phyloP scores from a whole-genome alignment of 2,888 invertebrate genomes.

The Deroplatys truncata region DNA sequence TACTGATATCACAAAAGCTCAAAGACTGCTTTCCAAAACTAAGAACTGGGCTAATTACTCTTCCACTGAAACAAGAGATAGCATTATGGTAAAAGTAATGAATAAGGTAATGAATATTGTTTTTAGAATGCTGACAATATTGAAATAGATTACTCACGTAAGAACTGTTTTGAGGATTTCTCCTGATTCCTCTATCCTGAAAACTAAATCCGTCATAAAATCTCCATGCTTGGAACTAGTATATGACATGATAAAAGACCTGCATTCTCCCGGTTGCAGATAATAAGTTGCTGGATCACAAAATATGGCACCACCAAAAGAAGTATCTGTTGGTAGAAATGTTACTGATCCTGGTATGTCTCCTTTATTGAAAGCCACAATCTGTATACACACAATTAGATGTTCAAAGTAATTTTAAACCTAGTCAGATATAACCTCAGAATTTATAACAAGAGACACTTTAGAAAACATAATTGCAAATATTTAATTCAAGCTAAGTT shows the following conservation, averaged over 20 bases:
- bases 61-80: conserved; percentile 51
- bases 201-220: conserved; percentile 58
- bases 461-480: neutral
- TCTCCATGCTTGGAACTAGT: conserved; percentile 56
- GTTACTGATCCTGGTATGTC: conserved; percentile 56
- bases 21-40: conserved; percentile 51
- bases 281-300: conserved; percentile 49
- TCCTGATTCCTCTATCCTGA: conserved; percentile 55
- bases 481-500: too few species aligned
- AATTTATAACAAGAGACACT: neutral
- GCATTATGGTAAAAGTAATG: neutral
- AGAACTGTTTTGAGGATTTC: conserved; percentile 41
- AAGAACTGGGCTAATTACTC: conserved; percentile 56
- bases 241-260: conserved; percentile 54
- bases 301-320: conserved; percentile 55
- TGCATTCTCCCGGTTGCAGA: conserved; percentile 50
- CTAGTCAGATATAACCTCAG: neutral
- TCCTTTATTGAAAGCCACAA: conserved; percentile 45
- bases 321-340: conserved; percentile 46
- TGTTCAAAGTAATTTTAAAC: neutral
- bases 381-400: neutral
- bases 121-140: conserved; percentile 5
- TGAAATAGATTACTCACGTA: conserved; percentile 15
- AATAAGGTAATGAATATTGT: neutral
- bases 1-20: conserved; percentile 54